phyloP scores from a whole-genome alignment of 2,113 vertebrate genomes.

The Todiramphus saurophagus region DNA sequence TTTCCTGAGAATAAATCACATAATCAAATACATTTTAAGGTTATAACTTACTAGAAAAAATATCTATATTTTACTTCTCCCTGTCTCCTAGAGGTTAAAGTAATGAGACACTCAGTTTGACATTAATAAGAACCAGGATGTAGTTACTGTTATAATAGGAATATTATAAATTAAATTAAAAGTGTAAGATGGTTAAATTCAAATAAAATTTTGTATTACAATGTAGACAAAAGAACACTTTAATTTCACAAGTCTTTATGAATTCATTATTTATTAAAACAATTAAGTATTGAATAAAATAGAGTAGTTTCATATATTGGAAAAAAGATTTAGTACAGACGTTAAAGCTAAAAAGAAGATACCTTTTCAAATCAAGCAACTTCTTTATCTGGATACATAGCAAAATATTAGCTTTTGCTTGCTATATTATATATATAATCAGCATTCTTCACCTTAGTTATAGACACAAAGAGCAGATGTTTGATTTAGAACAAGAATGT shows the following conservation, averaged over 20 bases:
- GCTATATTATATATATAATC: not conserved
- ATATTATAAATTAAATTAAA: not conserved
- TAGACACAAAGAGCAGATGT: slow-evolving; percentile 27
- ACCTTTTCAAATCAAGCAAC: not conserved
- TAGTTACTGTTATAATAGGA: not conserved
- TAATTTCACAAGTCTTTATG: not conserved
- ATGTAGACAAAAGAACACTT: not conserved
- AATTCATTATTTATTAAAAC: not conserved
- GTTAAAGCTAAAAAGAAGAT: not conserved
- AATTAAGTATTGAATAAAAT: not conserved
- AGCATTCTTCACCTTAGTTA: not conserved
- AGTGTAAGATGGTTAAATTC: not conserved
- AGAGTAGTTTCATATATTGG: not conserved
- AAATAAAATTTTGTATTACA: not conserved
- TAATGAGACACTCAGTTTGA: not conserved
- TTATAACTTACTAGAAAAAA: not conserved
- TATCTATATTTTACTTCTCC: not conserved
- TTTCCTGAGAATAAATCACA: not conserved
- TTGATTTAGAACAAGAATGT: slow-evolving; percentile 34
- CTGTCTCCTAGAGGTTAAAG: not conserved
- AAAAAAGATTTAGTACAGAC: not conserved
- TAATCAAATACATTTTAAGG: not conserved
- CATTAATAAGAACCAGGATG: not conserved
- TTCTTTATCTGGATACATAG: not conserved
- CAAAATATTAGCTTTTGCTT: not conserved